phyloP scores from a whole-genome alignment of 2,797 vertebrate species.

The Podarcis siculus region DNA sequence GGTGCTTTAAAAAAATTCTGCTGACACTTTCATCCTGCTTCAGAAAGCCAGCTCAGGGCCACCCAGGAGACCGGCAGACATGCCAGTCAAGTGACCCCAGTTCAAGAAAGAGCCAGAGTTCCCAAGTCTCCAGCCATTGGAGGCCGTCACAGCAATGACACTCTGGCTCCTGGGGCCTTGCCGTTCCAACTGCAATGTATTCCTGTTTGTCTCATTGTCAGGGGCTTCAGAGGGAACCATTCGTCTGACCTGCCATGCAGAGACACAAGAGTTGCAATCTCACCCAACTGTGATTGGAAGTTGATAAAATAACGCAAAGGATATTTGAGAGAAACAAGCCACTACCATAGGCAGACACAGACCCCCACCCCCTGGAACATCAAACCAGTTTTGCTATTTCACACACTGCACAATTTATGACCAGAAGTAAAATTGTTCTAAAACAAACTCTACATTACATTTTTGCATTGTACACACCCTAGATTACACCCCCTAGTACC shows the following conservation, averaged over 20 bases:
- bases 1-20: not conserved
- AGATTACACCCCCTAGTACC: too few relatives aligned
- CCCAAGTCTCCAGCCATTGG: not conserved
- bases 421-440: too few relatives aligned
- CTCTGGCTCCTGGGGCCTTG: not conserved
- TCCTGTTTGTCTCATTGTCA: not conserved
- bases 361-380: not conserved
- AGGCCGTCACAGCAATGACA: not conserved
- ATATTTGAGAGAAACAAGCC: not conserved
- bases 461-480: too few relatives aligned
- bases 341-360: not conserved
- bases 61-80: not conserved
- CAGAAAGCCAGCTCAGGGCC: not conserved
- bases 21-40: slow-evolving; percentile 3
- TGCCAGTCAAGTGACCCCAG: not conserved
- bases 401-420: not conserved
- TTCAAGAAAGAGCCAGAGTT: not conserved
- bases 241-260: not conserved
- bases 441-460: too few relatives aligned
- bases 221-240: not conserved
- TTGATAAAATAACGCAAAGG: not conserved
- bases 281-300: not conserved
- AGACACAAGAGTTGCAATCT: slow-evolving; percentile 8
- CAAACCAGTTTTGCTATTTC: not conserved
- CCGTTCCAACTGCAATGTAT: not conserved